Base-by-base conservation (phyloP, 2,888 invertebrate genomes). In the Drosophila nr. perissopoda region DNA sequence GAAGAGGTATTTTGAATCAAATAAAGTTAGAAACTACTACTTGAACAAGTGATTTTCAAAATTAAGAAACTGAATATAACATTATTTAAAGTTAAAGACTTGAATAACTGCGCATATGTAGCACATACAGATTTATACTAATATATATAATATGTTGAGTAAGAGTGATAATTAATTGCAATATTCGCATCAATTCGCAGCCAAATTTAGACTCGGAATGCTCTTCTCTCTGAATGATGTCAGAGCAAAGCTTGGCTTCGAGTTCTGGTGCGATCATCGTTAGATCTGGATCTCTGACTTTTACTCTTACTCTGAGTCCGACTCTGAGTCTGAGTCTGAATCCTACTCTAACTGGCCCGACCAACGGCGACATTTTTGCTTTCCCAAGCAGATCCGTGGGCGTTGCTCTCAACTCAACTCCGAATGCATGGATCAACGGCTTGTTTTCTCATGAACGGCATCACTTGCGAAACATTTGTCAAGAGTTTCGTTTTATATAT, bases 201-300 rank as follows among this genome's bases (percentile, higher is more conserved):
- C 73, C 78, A 69, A 77, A 76, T 78, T 60, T 53, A 57, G 78
- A 25, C 52, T 25, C 18, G 57, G 60, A 63, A 69, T 78, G 66
- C 21, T 54, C 34, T 40, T 59, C 21, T 13, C 58, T 21, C 52
- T 16, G 52, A 49, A 72, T 78, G 78, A 78, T 78, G 77, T 78
- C 77, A 78, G 75, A 78, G 61, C 66, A 25, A 4, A 78, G 76
- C 69, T 69, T 36, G 31, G 58, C 33, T 27, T 38, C 21, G 29
- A 42, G 48, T 34, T 51, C 65, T 58, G 53, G 51, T 69, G 70
- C 57, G 66, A 74, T 64, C 74, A 64, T 66, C 78, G 61, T 66
- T 70, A 60, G 69, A 78, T 67, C 57, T 73, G 67, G 40, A 71
- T 61, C 38, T 45, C 11, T 60, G 11, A 62, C 45, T 63, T 18